Evolutionary conservation across 2,113 vertebrate genomes (phyloP), one percentile per base, ranked within the genome.

Genomic region (Seriola dumerili): DNA sequence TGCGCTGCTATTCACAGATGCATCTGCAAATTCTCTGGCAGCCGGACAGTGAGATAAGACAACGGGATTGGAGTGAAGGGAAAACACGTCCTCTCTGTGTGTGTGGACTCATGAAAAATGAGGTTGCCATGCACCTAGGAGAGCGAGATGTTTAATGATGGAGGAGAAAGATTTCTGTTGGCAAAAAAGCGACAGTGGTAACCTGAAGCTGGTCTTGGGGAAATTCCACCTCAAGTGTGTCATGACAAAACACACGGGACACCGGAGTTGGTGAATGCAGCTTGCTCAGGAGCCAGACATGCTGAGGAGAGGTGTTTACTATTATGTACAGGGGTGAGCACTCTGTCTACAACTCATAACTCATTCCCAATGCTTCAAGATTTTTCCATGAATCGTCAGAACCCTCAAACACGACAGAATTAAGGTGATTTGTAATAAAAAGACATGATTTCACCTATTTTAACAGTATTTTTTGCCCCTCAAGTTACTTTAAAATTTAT

Each of bases 1-100:
- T 40, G 34, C n/a, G 9, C 52, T 42, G 5, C 68, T 36, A 46
- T 76, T 70, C 54, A 34, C 14, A 67, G 36, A 77, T 55, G 54
- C 72, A 34, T 72, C 61, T 66, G 61, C 40, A 36, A 44, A 68
- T 82, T 68, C 38, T 75, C 42, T 75, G 62, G 74, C 74, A 74
- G 42, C 69, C 5, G n/a, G 42, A 57, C 44, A 59, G 50, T 29
- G 52, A 83, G 54, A 55, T 55, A 55, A 55, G 54, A 55, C n/a
- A 55, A 12, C 9, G 10, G 54, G 54, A 55, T 21, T 8, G 5
- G 8, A n/a, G 8, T n/a, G 1, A n/a, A n/a, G 21, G 52, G 23
- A 12, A 55, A 55, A 55, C 54, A 55, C 54, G 25, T 25, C 54
- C 54, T 25, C 9, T 29, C 25, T 2, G 3, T 11, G 8, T 55